Evolutionary conservation across 1,140 invertebrate species (phyloP), one percentile per base, ranked within the genome.

Genomic region (Oedothorax gibbosus): DNA sequence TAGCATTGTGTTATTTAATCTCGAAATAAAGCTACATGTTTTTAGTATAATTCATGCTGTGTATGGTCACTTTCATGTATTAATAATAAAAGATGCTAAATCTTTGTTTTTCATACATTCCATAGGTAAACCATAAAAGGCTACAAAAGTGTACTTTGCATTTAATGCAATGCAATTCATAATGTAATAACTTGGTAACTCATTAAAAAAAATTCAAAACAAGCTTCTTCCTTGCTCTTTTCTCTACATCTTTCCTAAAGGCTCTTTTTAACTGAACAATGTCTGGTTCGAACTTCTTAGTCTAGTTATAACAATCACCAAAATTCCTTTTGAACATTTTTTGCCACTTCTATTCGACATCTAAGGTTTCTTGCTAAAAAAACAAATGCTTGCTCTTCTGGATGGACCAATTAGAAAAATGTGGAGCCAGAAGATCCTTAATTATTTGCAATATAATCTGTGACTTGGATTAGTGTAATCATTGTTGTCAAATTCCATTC

Each of bases 11-110:
- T 79, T 68, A 72, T 82, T 35, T 64, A 62, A 72, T 81, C 71
- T 71, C 65, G 49, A 50, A 81, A 71, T 66, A 12, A 81, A 81
- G 66, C 53, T 57, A 71, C 62, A 77, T 77, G 60, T 77, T 82
- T 62, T 81, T 81, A 81, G 78, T 81, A 57, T 81, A 69, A 82
- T 73, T 73, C 68, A 82, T 82, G 80, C 69, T 69, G 64, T 82
- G 69, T 82, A 81, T 82, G 50, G 57, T 73, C 51, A 76, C 50
- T 54, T 84, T 76, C 50, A 72, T 82, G 57, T 82, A 69, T 53
- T 62, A 82, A 82, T 35, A 35, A 35, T 72, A 73, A 71, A 57
- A 50, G 56, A 82, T 79, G 77, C 64, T 66, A 64, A 82, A 72
- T 35, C 49, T 72, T 72, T 82, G n/a, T 64, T 62, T 81, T 60